These are phyloP conservation scores for Rhinoderma darwinii DNA, from an alignment of 2,113 vertebrate species.

Conservation along the genomic window DNA sequence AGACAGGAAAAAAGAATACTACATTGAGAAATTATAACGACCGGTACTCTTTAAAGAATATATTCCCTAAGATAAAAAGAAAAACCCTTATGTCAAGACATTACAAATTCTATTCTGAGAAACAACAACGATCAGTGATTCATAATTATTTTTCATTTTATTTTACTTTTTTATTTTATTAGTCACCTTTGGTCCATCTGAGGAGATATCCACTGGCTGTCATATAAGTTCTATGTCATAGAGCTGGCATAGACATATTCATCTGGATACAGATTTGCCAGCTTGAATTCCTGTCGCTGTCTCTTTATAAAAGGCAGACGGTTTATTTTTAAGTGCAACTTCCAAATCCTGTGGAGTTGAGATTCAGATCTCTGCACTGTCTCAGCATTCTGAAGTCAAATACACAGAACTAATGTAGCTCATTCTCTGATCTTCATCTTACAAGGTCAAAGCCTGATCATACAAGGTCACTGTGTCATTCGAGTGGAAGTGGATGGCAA, in stretches of 20 bases:
- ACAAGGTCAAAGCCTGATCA: constrained; percentile 51
- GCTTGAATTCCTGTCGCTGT: constrained; percentile 37
- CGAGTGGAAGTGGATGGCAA: constrained; percentile 24
- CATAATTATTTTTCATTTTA: neutral
- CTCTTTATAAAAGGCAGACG: constrained; percentile 54
- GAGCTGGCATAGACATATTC: constrained; percentile 20
- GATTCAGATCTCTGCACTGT: constrained; percentile 59
- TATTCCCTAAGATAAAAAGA: too few relatives aligned
- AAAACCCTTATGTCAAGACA: too few relatives aligned
- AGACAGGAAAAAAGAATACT: neutral
- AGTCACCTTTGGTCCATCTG: neutral
- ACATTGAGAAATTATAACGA: too few relatives aligned
- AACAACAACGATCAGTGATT: too few relatives aligned
- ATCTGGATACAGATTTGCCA: constrained; percentile 35
- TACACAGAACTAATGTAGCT: constrained; percentile 53
- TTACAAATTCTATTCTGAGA: too few relatives aligned
- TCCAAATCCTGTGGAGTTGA: constrained; percentile 55
- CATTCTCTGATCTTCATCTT: constrained; percentile 53
- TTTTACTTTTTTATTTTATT: neutral
- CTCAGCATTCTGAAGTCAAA: constrained; percentile 59
- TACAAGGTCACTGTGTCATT: constrained; percentile 56
- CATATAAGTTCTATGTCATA: neutral
- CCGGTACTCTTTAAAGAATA: too few relatives aligned
- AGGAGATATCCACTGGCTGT: neutral
- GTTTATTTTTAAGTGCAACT: constrained; percentile 60